phyloP scores from a whole-genome alignment of 2,888 invertebrate species.

The Eupithecia pulchellata region DNA sequence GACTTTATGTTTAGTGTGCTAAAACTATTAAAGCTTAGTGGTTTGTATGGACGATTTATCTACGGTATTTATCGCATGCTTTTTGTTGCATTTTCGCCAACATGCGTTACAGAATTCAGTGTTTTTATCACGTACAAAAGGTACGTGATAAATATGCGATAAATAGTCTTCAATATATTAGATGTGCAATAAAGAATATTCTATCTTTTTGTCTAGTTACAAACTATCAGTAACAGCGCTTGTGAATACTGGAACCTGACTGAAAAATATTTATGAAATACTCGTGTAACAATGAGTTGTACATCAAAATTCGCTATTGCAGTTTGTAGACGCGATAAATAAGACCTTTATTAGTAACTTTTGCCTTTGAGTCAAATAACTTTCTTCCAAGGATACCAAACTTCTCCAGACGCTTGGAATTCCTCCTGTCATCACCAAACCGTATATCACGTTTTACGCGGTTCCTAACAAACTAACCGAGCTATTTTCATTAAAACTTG shows the following conservation, averaged over 20 bases:
- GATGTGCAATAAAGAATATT: too few relatives aligned
- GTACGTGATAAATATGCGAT: too few relatives aligned
- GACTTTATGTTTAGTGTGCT: too few relatives aligned
- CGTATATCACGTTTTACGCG: conserved; percentile 43
- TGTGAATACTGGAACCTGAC: not conserved
- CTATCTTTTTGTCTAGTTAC: too few relatives aligned
- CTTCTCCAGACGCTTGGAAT: conserved; percentile 28
- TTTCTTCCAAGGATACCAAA: conserved; percentile 1
- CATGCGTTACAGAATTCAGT: too few relatives aligned
- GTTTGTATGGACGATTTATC: too few relatives aligned
- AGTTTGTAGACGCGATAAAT: not conserved
- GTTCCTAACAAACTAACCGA: conserved; percentile 51
- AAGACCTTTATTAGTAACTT: not conserved
- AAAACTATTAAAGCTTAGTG: too few relatives aligned
- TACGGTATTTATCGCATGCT: too few relatives aligned
- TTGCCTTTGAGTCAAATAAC: not conserved
- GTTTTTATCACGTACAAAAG: too few relatives aligned
- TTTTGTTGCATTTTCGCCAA: too few relatives aligned
- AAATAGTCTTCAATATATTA: too few relatives aligned
- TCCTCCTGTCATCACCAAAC: conserved; percentile 41
- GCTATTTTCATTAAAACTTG: conserved; percentile 66
- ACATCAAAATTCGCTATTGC: not conserved
- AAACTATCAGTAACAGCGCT: not conserved
- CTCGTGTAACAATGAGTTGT: not conserved
- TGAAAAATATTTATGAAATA: not conserved